Evolutionary conservation across 2,797 vertebrate species (phyloP), one percentile per base, ranked within the genome.

Genomic region (Coreius guichenoti): DNA sequence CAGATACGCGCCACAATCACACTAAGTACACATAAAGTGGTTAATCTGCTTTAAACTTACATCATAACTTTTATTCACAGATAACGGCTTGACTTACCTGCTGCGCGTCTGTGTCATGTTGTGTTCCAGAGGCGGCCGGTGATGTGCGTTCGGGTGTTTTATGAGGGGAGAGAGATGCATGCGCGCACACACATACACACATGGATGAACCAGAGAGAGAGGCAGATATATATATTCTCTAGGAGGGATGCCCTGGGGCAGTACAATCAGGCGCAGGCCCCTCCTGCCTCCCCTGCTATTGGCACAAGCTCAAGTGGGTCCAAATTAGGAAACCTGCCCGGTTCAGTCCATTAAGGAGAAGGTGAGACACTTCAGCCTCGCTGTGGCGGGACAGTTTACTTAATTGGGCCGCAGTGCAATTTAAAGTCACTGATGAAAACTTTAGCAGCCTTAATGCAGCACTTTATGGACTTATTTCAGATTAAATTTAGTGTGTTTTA

Each of bases 201-300:
- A 84, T 61, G 56, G 61, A 81, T 79, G 85, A 94, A 93, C 92
- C 93, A 93, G 90, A 89, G 92, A 90, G 80, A 91, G 93, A 86
- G 84, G 91, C 84, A 81, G 92, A 89, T 83, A 92, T 97, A 95
- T 97, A 96, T 97, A 97, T 96, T 96, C 96, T 97, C 97, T 97
- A 91, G 94, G 95, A 97, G 96, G 95, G 90, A 94, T 94, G 96
- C 95, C 97, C 94, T 90, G 94, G 95, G 97, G 96, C 96, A 83
- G 93, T 93, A 94, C 93, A 95, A 94, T 95, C 92, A 91, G 93
- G 93, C 92, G 90, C 88, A 88, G 89, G 91, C 88, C 85, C 88
- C 88, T 82, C 87, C 90, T 86, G 82, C 80, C 83, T 79, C 16
- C 43, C 8, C 83, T 80, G 76, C 77, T 61, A 85, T 80, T 85